Conservation (phyloP, 1,140 invertebrate species). For the Anthonomus grandis region DNA sequence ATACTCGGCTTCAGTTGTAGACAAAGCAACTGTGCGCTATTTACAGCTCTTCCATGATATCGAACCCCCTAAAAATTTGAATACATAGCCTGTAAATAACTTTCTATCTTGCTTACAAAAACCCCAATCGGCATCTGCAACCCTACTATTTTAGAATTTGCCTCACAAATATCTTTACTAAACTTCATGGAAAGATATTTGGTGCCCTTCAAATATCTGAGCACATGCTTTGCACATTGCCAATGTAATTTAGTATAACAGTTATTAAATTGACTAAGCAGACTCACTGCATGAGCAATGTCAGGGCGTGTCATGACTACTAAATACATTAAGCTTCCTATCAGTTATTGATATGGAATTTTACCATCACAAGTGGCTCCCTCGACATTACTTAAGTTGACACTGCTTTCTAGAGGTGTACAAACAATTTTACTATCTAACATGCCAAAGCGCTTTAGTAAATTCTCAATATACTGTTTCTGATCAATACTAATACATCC, state of each 20-base stretch:
- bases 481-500: slow-evolving; percentile 25
- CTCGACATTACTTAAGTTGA: slow-evolving; percentile 17
- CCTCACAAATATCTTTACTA: slow-evolving; percentile 17
- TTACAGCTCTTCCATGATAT: slow-evolving; percentile 41
- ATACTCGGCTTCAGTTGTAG: slow-evolving; percentile 46
- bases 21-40: slow-evolving; percentile 41
- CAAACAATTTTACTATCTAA: slow-evolving; percentile 23
- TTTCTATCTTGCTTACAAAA: slow-evolving; percentile 29
- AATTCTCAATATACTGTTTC: slow-evolving; percentile 31
- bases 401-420: slow-evolving; percentile 30
- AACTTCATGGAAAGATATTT: slow-evolving; percentile 13
- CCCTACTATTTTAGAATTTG: slow-evolving; percentile 30
- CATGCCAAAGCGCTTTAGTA: slow-evolving; percentile 24
- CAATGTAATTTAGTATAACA: slow-evolving; percentile 41
- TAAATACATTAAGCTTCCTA: slow-evolving; percentile 50
- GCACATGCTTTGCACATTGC: slow-evolving; percentile 45
- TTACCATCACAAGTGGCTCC: neutral
- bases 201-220: slow-evolving; percentile 50
- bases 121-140: slow-evolving; percentile 34
- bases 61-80: slow-evolving; percentile 30
- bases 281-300: slow-evolving; percentile 49
- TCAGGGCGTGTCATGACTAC: slow-evolving; percentile 49
- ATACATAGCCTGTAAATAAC: slow-evolving; percentile 40
- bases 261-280: slow-evolving; percentile 45
- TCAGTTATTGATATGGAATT: slow-evolving; percentile 42